Conservation (phyloP, 2,113 vertebrate genomes). For the Phainopepla nitens region DNA sequence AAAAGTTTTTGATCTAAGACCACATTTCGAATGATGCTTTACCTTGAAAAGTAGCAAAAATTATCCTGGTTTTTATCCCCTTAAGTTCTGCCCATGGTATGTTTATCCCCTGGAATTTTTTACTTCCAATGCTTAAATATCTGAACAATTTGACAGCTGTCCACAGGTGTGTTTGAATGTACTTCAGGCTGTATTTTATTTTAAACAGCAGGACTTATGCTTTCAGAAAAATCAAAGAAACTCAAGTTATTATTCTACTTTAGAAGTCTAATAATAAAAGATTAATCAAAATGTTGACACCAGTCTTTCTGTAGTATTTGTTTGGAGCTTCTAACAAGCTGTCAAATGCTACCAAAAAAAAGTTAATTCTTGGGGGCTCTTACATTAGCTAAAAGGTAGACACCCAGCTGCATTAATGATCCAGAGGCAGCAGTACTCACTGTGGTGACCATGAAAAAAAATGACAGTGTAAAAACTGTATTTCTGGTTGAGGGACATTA, state of each 20-base stretch:
- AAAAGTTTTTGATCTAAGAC: neutral
- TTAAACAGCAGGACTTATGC: neutral
- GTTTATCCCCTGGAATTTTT: neutral
- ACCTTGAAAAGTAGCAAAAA: neutral
- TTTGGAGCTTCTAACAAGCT: neutral
- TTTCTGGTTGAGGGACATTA: neutral
- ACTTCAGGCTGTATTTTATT: neutral
- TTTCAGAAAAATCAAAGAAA: neutral
- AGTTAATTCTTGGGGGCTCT: neutral
- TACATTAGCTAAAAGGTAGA: neutral
- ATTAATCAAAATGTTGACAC: neutral
- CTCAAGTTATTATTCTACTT: neutral
- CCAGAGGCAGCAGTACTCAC: neutral
- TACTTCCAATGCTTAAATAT: neutral
- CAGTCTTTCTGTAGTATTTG: neutral
- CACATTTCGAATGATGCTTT: neutral
- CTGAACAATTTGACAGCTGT: neutral
- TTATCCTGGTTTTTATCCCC: neutral
- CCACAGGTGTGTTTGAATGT: neutral
- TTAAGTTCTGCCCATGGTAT: neutral
- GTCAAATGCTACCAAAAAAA: neutral
- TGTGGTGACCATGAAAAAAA: neutral
- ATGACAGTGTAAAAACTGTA: neutral
- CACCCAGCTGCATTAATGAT: neutral
- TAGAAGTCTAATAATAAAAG: neutral